Evolutionary conservation across 2,888 invertebrate genomes (phyloP), one percentile per base, ranked within the genome.

Genomic region (Calameuta idolon): DNA sequence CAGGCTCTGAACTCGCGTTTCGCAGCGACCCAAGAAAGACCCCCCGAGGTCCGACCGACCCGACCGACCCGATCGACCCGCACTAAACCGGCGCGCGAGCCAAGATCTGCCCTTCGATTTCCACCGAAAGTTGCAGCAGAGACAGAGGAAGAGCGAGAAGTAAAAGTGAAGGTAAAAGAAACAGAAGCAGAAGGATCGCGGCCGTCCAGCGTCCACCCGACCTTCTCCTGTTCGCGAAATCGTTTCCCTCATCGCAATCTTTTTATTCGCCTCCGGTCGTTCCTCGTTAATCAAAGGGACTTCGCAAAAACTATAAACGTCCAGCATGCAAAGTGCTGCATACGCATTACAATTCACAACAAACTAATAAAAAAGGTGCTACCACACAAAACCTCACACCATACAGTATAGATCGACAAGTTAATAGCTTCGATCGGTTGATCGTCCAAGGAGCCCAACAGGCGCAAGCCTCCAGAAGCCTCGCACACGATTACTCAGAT

Each of bases 311-410:
- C 30, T 73, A 76, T 35, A 34, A 69, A 76, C 74, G 74, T 34
- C 34, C 69, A 85, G 79, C 89, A 89, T 89, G 89, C 89, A 89
- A 80, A 85, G 87, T 89, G 89, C 89, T 83, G 85, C 86, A 87
- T 88, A 87, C 83, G 85, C 85, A 87, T 84, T 83, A 76, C 80
- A 87, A 85, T 82, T 84, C 86, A 89, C 85, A 88, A 87, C 87
- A 87, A 88, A 88, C 84, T 85, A 83, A 85, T 83, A 86, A 78
- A 84, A 84, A 84, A 87, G 81, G 86, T 89, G 87, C 86, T 89
- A 87, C 85, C 87, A 89, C 89, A 87, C 89, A 87, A 85, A 79
- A 80, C 80, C 73, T 78, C 80, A 80, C 78, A 80, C 80, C 76
- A 76, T 79, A 79, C 78, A 77, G 73, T 69, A 71, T 34, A 71